Percentiles rank a stretch among this genome's conserved stretches.
Conservation (phyloP, 1,140 invertebrate genomes). For the Lasaia peninsularis region DNA sequence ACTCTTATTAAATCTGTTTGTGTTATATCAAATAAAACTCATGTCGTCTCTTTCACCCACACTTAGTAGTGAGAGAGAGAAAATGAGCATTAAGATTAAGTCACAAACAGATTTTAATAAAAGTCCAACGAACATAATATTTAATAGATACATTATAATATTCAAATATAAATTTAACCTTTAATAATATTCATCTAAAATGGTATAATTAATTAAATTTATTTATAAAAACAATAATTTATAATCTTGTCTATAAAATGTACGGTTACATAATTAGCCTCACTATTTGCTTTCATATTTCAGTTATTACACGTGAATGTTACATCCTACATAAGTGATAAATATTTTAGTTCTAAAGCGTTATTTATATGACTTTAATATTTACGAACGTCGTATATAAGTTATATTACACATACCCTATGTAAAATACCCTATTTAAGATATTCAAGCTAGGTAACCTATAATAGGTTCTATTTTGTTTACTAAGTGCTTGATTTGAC, state of each 20-base stretch:
- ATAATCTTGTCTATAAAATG: not conserved
- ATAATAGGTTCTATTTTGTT: no score
- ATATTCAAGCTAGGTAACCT: no score
- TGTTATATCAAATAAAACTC: no score
- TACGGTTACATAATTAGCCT: conserved; percentile 33
- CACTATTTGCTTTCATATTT: conserved; percentile 69
- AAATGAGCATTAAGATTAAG: no score
- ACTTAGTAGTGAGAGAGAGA: no score
- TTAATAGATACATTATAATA: not conserved
- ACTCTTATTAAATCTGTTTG: no score
- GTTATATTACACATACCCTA: no score
- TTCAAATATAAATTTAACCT: not conserved
- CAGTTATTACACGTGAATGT: conserved; percentile 9
- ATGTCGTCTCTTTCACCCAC: no score
- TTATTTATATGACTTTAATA: not conserved
- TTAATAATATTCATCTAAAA: conserved; percentile 4
- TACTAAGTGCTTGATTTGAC: no score
- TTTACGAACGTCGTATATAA: not conserved
- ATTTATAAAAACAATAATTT: not conserved
- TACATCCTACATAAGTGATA: conserved; percentile 8
- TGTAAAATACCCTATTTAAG: no score
- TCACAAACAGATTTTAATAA: no score
- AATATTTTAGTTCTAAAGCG: not conserved
- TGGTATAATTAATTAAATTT: not conserved
- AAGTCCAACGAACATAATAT: not conserved